phyloP scores from a whole-genome alignment of 2,113 vertebrate genomes.

The Chaetodon trifascialis region DNA sequence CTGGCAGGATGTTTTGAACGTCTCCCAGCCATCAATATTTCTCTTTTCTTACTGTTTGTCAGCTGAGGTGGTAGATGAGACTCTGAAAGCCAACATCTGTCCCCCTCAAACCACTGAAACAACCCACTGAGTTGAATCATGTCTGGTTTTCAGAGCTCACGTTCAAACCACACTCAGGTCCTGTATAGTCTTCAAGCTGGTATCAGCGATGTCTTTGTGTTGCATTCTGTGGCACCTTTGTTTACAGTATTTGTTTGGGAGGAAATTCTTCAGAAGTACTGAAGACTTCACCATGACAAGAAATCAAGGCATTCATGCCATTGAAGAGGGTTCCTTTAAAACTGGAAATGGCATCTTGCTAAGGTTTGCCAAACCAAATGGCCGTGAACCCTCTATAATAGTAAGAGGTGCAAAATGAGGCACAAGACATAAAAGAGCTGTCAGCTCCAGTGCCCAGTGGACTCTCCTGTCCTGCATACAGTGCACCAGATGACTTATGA shows the following conservation, averaged over 20 bases:
- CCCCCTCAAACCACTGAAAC: slow-evolving; percentile 20
- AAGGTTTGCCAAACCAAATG: not conserved
- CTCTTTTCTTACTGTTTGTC: slow-evolving; percentile 15
- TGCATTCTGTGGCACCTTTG: not conserved
- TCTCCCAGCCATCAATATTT: not conserved
- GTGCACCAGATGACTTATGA: not conserved
- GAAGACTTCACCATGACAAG: not conserved
- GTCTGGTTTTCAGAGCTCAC: slow-evolving; percentile 17
- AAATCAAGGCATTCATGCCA: not conserved
- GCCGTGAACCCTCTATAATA: not conserved
- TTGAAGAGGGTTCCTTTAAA: not conserved
- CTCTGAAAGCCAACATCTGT: slow-evolving; percentile 1
- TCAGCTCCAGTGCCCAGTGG: not conserved
- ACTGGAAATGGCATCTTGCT: not conserved
- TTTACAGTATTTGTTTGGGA: not conserved
- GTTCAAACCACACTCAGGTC: not conserved
- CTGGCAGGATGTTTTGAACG: not conserved
- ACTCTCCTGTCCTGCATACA: not conserved
- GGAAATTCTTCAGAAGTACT: not conserved
- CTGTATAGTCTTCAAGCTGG: not conserved
- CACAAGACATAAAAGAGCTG: not conserved
- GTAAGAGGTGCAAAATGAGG: not conserved
- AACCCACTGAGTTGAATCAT: slow-evolving; percentile 7
- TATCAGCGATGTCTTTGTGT: not conserved
- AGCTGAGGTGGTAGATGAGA: slow-evolving; percentile 4